These are phyloP conservation scores for Metacarcinus magister DNA, from an alignment of 2,888 invertebrate genomes.

Conservation along the genomic window DNA sequence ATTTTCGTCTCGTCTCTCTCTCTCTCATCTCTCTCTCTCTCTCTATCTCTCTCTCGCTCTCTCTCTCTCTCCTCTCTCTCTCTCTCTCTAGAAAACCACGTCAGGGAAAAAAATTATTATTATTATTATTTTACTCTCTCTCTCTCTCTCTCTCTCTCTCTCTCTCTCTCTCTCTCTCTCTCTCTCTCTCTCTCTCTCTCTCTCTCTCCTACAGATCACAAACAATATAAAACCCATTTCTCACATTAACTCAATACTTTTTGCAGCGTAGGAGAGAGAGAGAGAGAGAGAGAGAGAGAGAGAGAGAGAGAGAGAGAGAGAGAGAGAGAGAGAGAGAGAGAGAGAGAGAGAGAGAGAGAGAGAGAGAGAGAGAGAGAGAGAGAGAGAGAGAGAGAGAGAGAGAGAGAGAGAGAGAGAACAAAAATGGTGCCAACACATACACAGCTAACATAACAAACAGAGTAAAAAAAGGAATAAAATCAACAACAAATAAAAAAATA, in stretches of 20 bases:
- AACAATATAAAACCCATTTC: not conserved
- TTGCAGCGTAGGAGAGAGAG: not conserved
- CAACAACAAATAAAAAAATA: too few species aligned
- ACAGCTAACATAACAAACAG: too few species aligned
- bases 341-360: not conserved
- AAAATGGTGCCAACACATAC: not conserved
- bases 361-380: not conserved
- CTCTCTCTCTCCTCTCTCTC: not conserved
- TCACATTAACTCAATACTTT: not conserved
- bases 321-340: not conserved
- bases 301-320: not conserved
- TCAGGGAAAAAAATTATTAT: not conserved
- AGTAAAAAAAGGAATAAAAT: too few species aligned
- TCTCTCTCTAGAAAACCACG: not conserved
- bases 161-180: conserved; percentile 46
- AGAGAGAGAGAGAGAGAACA: not conserved
- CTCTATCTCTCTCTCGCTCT: not conserved
- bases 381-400: not conserved
- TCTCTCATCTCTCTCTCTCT: not conserved
- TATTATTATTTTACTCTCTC: not conserved
- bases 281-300: not conserved
- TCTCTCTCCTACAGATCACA: not conserved
- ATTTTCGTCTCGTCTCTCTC: not conserved
- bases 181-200: conserved; percentile 55
- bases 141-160: conserved; percentile 33